Conservation (phyloP, 1,140 invertebrate species). For the Tetramorium simillimum region DNA sequence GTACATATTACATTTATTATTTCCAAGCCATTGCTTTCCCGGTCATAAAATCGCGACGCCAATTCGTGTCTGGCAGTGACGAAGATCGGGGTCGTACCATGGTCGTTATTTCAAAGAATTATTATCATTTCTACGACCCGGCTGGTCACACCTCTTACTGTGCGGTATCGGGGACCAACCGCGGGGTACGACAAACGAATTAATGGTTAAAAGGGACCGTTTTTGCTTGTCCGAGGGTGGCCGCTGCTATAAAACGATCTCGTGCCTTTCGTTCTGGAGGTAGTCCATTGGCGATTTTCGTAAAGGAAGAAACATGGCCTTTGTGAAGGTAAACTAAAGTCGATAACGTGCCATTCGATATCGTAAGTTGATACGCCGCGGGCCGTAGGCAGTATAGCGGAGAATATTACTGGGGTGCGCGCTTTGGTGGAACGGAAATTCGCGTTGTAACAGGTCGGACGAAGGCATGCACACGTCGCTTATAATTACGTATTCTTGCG, state of each 20-base stretch:
- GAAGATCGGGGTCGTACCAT: constrained; percentile 37
- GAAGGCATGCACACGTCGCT: constrained; percentile 28
- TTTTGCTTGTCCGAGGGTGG: constrained; percentile 4
- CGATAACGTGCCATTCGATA: constrained; percentile 26
- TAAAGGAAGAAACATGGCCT: constrained; percentile 44
- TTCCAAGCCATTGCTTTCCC: constrained; percentile 8
- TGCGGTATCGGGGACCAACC: not conserved
- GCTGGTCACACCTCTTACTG: constrained; percentile 46
- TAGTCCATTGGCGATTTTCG: constrained; percentile 55
- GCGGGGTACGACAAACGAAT: constrained; percentile 57
- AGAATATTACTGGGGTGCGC: not conserved
- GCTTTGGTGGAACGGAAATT: constrained; percentile 38
- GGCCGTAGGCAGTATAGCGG: not conserved
- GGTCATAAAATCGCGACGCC: constrained; percentile 22
- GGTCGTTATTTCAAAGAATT: constrained; percentile 49
- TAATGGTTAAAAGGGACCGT: constrained; percentile 57
- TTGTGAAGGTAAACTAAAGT: constrained; percentile 48
- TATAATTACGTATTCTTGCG: constrained; percentile 46
- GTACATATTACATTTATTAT: constrained; percentile 38
- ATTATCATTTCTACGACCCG: constrained; percentile 48
- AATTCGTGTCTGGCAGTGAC: constrained; percentile 50
- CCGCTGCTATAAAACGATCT: constrained; percentile 63
- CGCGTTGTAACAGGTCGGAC: constrained; percentile 1
- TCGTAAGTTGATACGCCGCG: constrained; percentile 19
- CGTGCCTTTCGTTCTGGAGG: not conserved